These are phyloP conservation scores for Phalanger gymnotis DNA, from an alignment of 2,797 vertebrate species.

Conservation along the genomic window DNA sequence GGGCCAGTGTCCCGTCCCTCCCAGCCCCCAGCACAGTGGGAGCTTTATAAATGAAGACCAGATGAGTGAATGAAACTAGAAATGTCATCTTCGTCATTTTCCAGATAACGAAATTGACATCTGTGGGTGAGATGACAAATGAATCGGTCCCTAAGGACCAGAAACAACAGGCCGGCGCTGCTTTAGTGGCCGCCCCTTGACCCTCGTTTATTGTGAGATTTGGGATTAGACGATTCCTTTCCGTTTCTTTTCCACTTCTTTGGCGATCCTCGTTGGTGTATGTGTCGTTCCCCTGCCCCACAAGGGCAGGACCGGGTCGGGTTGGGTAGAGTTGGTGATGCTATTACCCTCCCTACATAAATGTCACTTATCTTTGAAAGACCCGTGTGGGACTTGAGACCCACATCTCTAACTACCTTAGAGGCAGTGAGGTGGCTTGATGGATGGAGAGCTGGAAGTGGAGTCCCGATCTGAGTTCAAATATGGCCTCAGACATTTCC, in stretches of 20 bases:
- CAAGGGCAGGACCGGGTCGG: too few relatives aligned
- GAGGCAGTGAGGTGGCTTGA: neutral
- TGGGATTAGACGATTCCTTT: neutral
- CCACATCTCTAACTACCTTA: neutral
- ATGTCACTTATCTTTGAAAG: too few relatives aligned
- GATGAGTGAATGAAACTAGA: too few relatives aligned
- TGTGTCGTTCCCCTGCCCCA: neutral
- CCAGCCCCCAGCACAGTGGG: too few relatives aligned
- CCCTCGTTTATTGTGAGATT: neutral
- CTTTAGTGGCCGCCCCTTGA: neutral
- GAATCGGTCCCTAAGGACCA: too few relatives aligned
- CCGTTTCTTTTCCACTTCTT: neutral
- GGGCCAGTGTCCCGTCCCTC: too few relatives aligned
- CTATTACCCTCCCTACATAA: too few relatives aligned
- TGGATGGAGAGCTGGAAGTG: neutral
- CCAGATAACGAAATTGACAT: neutral
- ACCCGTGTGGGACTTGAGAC: neutral
- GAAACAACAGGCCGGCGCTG: too few relatives aligned
- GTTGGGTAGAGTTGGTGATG: too few relatives aligned
- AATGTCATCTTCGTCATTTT: neutral
- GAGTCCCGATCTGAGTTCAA: neutral
- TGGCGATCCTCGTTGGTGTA: too few relatives aligned
- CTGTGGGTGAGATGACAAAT: neutral
- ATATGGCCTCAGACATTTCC: neutral
- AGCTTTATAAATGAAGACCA: too few relatives aligned